phyloP scores from a whole-genome alignment of 2,888 invertebrate genomes.

The Crematogaster levior region DNA sequence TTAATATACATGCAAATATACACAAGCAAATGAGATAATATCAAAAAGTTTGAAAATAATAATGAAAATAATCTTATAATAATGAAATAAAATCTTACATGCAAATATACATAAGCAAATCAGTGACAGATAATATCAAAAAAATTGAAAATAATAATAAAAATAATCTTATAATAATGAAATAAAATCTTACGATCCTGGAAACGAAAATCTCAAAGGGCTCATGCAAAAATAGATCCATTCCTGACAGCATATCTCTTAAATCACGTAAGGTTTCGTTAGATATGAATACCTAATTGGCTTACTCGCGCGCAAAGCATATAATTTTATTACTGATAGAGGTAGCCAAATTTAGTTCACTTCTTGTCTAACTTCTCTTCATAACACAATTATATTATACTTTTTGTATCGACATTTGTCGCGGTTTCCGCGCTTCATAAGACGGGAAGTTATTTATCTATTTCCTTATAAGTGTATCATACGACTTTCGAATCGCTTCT shows the following conservation, averaged over 20 bases:
- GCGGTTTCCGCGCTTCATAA: slow-evolving; percentile 14
- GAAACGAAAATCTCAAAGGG: background rate
- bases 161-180: background rate
- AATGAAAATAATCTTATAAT: no score
- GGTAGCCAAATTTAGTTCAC: slow-evolving; percentile 32
- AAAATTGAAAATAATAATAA: no score
- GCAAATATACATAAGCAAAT: no score
- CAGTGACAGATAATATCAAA: no score
- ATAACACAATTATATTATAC: background rate
- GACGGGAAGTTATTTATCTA: slow-evolving; percentile 63
- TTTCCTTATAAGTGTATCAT: slow-evolving; percentile 54
- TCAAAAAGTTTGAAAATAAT: no score
- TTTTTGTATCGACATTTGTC: slow-evolving; percentile 3
- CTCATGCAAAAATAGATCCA: background rate
- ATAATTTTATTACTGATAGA: slow-evolving; percentile 67
- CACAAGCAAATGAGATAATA: no score
- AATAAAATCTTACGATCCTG: background rate
- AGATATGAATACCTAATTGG: slow-evolving; percentile 54
- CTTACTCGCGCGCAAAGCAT: slow-evolving; percentile 38
- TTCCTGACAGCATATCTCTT: background rate
- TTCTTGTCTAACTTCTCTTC: background rate
- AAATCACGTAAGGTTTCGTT: slow-evolving; percentile 57
- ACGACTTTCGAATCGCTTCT: background rate
- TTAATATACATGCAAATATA: no score
- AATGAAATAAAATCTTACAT: no score